phyloP scores from a whole-genome alignment of 2,797 vertebrate species.

The Ctenopoma kingsleyae region DNA sequence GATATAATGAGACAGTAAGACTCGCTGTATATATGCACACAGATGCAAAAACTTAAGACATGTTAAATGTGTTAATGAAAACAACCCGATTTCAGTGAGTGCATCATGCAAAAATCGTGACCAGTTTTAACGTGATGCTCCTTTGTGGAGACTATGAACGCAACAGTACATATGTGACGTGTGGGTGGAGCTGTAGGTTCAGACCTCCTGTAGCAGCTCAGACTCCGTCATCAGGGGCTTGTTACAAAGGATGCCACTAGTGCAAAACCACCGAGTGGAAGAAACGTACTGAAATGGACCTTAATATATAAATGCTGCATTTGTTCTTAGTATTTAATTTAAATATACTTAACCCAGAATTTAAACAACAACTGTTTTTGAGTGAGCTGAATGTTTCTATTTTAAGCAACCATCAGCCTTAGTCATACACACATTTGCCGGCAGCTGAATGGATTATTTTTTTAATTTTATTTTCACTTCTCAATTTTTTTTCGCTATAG shows the following conservation, averaged over 20 bases:
- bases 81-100: background rate
- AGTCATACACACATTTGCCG: background rate
- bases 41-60: background rate
- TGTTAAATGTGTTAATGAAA: background rate
- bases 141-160: conserved; percentile 63
- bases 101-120: conserved; percentile 1
- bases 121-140: conserved; percentile 42
- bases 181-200: conserved; percentile 83
- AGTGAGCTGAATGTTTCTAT: background rate
- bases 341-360: background rate
- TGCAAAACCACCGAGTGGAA: conserved; percentile 48
- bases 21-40: background rate
- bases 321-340: too few species aligned
- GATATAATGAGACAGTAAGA: background rate
- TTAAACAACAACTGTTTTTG: background rate
- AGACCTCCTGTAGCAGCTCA: conserved; percentile 69
- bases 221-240: conserved; percentile 64
- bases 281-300: conserved; percentile 34
- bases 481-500: too few species aligned
- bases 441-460: background rate
- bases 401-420: background rate
- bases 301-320: background rate
- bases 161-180: conserved; percentile 53
- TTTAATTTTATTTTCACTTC: background rate
- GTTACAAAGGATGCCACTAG: conserved; percentile 68